Evolutionary conservation across 2,888 invertebrate species (phyloP).

Genomic region (Ormyrus labotus): DNA sequence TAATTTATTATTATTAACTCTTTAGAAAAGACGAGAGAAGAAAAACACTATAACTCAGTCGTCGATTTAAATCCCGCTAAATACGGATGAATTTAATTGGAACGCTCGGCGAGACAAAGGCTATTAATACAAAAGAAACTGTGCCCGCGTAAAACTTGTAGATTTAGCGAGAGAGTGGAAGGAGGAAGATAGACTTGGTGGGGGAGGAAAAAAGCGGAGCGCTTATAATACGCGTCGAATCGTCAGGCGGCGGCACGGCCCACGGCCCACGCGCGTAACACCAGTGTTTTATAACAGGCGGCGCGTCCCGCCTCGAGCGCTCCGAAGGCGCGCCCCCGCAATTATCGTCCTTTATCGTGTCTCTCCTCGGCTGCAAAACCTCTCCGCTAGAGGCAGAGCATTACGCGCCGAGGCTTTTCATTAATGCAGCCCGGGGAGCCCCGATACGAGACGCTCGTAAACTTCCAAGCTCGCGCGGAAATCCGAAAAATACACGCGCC

Average conservation of each 20-base stretch:
- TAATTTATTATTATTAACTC: slow-evolving; percentile 17
- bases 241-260: slow-evolving; percentile 1
- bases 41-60: slow-evolving; percentile 7
- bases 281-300: slow-evolving; percentile 69
- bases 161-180: neutral
- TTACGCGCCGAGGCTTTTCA: slow-evolving; percentile 24
- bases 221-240: slow-evolving; percentile 57
- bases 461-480: neutral
- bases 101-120: neutral
- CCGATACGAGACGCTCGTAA: too few species aligned
- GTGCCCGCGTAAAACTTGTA: neutral
- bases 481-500: slow-evolving; percentile 8
- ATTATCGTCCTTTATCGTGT: slow-evolving; percentile 56
- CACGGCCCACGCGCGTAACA: slow-evolving; percentile 69
- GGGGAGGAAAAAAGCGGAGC: slow-evolving; percentile 34
- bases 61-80: neutral
- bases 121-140: slow-evolving; percentile 2
- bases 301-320: slow-evolving; percentile 60
- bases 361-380: neutral
- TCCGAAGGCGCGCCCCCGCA: slow-evolving; percentile 55
- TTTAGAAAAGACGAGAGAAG: neutral
- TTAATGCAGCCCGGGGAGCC: slow-evolving; percentile 10
- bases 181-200: too few species aligned
- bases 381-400: neutral
- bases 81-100: slow-evolving; percentile 23